Percentiles rank a stretch among this genome's conserved stretches.
Evolutionary conservation across 2,797 vertebrate genomes (phyloP).

Genomic region (Euthynnus affinis): DNA sequence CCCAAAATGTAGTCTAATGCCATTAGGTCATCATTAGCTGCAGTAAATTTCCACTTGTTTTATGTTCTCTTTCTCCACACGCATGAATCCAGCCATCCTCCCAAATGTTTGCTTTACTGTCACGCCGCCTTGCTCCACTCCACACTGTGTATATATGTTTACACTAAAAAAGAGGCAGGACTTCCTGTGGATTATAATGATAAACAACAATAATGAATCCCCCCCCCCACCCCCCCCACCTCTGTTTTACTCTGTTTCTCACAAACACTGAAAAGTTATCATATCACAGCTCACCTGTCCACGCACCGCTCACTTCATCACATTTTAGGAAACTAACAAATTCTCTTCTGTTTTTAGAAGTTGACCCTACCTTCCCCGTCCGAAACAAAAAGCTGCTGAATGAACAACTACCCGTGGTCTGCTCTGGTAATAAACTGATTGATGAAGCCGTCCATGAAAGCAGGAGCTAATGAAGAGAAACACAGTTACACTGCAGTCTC

Average conservation of each 20-base stretch:
- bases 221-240: too few relatives aligned
- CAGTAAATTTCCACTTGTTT: background rate
- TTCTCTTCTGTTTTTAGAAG: background rate
- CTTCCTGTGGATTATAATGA: too few relatives aligned
- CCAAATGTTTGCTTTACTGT: background rate
- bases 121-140: background rate
- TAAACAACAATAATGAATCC: too few relatives aligned
- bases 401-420: slow-evolving; percentile 41
- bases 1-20: too few relatives aligned
- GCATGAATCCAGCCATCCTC: background rate
- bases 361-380: background rate
- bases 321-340: background rate
- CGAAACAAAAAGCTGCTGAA: slow-evolving; percentile 55
- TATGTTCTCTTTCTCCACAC: background rate
- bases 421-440: slow-evolving; percentile 34
- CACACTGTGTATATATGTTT: background rate
- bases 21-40: too few relatives aligned
- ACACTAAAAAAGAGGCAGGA: too few relatives aligned
- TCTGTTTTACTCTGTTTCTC: too few relatives aligned
- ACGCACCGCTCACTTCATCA: too few relatives aligned
- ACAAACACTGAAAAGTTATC: too few relatives aligned
- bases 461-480: slow-evolving; percentile 70
- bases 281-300: too few relatives aligned
- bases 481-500: slow-evolving; percentile 55
- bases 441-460: slow-evolving; percentile 28